Conservation (phyloP, 1,140 invertebrate genomes). For the Heliconius eleuchia region DNA sequence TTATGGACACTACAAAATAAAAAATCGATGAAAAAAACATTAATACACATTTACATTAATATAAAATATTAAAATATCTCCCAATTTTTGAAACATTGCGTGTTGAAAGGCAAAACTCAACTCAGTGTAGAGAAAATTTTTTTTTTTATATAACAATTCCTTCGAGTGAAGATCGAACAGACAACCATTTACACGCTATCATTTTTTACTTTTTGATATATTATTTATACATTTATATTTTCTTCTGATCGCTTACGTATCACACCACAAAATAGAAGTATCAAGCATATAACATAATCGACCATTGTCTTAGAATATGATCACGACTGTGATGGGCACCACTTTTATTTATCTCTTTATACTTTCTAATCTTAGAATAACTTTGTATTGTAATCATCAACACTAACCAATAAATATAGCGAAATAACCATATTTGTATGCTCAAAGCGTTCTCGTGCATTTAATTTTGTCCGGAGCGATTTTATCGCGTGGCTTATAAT, state of each 20-base stretch:
- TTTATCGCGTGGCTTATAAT: slow-evolving; percentile 26
- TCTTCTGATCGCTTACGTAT: background rate
- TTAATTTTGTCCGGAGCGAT: slow-evolving; percentile 31
- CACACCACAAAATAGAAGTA: slow-evolving; percentile 4
- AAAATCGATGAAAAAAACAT: no score
- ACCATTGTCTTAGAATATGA: slow-evolving; percentile 64
- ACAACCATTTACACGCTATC: no score
- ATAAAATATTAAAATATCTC: no score
- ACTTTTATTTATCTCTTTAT: slow-evolving; percentile 51
- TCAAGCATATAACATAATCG: slow-evolving; percentile 57
- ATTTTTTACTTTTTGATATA: no score
- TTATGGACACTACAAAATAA: no score
- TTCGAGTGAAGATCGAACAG: no score
- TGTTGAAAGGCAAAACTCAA: no score
- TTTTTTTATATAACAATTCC: no score
- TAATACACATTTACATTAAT: no score
- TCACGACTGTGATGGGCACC: slow-evolving; percentile 71
- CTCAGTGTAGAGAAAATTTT: no score
- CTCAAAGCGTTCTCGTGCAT: slow-evolving; percentile 16
- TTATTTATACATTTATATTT: background rate
- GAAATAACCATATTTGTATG: slow-evolving; percentile 38
- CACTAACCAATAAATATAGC: slow-evolving; percentile 40
- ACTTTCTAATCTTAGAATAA: slow-evolving; percentile 52
- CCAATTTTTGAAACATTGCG: no score
- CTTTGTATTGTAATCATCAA: slow-evolving; percentile 48